Evolutionary conservation across 2,888 invertebrate genomes (phyloP).

Genomic region (Ernsta delagoae): DNA sequence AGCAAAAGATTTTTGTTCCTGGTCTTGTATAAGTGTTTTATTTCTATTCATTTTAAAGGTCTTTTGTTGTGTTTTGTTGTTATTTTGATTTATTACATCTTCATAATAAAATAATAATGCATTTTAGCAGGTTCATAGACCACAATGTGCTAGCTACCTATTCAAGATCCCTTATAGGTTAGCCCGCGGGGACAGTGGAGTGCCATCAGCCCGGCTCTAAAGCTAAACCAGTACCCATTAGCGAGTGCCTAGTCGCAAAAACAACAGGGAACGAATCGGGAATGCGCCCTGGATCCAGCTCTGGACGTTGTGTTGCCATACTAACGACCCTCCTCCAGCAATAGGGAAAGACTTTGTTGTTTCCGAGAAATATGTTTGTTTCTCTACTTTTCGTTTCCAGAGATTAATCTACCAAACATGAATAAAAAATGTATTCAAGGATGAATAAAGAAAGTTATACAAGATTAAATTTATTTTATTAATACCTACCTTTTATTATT

Average conservation of each 20-base stretch:
- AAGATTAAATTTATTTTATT: too few species aligned
- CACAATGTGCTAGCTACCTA: background rate
- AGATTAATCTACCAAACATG: background rate
- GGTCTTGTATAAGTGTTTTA: too few species aligned
- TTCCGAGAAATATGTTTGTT: background rate
- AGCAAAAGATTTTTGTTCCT: too few species aligned
- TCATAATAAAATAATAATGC: too few species aligned
- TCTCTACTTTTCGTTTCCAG: background rate
- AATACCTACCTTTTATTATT: too few species aligned
- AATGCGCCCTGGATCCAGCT: conserved; percentile 75
- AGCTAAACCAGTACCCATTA: conserved; percentile 81
- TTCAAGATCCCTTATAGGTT: conserved; percentile 26
- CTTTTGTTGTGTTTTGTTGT: too few species aligned
- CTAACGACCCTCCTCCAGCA: background rate
- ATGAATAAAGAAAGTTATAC: too few species aligned
- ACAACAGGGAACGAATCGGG: conserved; percentile 84
- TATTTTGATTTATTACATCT: too few species aligned
- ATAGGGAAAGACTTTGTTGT: background rate
- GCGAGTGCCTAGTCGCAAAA: conserved; percentile 79
- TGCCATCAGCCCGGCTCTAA: conserved; percentile 50
- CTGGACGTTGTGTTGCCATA: conserved; percentile 57
- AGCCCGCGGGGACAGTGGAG: conserved; percentile 27
- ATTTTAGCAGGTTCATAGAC: conserved; percentile 5
- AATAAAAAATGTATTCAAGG: too few species aligned
- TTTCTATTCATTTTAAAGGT: too few species aligned